Percentiles rank a stretch among this genome's conserved stretches.
phyloP scores from a whole-genome alignment of 2,797 vertebrate genomes.

The Lacerta bilineata region DNA sequence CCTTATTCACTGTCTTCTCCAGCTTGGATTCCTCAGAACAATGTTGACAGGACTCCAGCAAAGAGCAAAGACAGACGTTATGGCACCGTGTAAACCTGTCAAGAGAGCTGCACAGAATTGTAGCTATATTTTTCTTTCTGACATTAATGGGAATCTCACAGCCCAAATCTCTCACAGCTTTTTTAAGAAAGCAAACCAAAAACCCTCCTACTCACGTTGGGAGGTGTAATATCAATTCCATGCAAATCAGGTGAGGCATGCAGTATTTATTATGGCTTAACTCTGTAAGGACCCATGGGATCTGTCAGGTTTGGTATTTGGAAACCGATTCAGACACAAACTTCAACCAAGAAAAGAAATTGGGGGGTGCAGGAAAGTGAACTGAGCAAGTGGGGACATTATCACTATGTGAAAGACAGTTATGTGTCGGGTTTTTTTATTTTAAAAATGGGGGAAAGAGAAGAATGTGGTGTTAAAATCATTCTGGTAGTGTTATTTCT shows the following conservation, averaged over 20 bases:
- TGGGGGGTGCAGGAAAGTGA: neutral
- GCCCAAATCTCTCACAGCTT: neutral
- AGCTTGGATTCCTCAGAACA: constrained; percentile 21
- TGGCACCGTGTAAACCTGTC: constrained; percentile 19
- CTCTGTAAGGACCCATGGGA: neutral
- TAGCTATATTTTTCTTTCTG: constrained; percentile 3
- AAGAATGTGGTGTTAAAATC: neutral
- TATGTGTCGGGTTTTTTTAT: neutral
- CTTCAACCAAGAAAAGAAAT: neutral
- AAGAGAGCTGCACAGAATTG: constrained; percentile 2
- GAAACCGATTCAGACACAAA: constrained; percentile 15
- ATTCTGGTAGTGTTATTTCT: neutral
- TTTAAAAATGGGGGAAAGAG: neutral
- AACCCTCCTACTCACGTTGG: neutral
- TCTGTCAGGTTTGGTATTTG: neutral
- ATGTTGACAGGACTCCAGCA: constrained; percentile 19
- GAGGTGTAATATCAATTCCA: neutral
- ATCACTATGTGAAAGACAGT: neutral
- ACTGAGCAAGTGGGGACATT: neutral
- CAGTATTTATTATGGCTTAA: neutral
- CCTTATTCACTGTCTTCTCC: neutral
- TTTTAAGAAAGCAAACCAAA: neutral
- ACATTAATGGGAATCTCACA: constrained; percentile 8
- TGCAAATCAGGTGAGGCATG: neutral
- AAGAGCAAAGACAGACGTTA: constrained; percentile 18